Conservation (phyloP, 2,113 vertebrate species). For the Vireo altiloquus region DNA sequence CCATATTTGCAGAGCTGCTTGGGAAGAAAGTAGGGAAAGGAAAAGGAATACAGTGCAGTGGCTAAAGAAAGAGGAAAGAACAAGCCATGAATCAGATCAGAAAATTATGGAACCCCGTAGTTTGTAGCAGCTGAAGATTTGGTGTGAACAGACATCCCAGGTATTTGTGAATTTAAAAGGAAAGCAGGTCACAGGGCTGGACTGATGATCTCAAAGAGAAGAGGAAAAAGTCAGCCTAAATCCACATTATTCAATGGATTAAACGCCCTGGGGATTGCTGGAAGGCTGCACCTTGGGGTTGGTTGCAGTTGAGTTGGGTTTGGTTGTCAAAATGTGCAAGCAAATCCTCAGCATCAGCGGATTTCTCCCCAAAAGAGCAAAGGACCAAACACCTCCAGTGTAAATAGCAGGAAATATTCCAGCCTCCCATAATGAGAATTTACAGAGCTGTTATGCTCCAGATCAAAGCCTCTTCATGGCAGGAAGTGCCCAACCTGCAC, state of each 20-base stretch:
- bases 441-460: not conserved
- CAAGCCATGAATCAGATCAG: not conserved
- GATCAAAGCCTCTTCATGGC: not conserved
- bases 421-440: fast-evolving
- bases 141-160: not conserved
- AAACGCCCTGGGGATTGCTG: not conserved
- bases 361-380: not conserved
- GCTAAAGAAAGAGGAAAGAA: not conserved
- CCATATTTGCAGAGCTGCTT: not conserved
- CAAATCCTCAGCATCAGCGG: not conserved
- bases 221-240: not conserved
- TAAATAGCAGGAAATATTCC: not conserved
- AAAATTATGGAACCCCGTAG: fast-evolving
- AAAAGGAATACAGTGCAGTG: not conserved
- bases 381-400: not conserved
- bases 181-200: not conserved
- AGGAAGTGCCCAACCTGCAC: not conserved
- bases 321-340: not conserved
- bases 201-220: not conserved
- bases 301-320: no score
- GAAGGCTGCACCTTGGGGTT: no score
- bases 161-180: not conserved
- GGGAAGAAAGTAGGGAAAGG: not conserved
- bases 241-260: not conserved
- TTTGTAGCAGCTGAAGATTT: not conserved